Conservation (phyloP, 2,113 vertebrate species). For the Rousettus leschenaultii region DNA sequence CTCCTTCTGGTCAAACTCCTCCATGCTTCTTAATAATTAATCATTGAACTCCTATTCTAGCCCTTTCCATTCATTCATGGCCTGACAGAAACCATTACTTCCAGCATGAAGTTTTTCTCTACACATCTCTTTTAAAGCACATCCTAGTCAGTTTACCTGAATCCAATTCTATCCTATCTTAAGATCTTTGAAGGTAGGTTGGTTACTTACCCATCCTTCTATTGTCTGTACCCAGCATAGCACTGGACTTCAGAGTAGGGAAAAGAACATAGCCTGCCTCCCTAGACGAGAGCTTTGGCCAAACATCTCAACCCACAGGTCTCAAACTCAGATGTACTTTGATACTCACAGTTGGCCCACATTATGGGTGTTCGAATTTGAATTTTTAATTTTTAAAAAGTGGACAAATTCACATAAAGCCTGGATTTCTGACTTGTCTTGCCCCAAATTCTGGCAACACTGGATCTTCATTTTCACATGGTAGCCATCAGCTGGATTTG, state of each 20-base stretch:
- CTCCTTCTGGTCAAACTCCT: neutral
- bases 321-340: neutral
- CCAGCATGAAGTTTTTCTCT: neutral
- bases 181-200: neutral
- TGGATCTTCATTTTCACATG: neutral
- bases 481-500: neutral
- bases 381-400: neutral
- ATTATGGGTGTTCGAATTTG: neutral
- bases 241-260: neutral
- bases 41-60: neutral
- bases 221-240: neutral
- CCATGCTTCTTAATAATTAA: neutral
- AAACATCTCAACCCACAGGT: neutral
- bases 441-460: neutral
- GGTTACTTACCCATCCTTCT: neutral
- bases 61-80: neutral
- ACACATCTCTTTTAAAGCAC: neutral
- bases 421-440: neutral
- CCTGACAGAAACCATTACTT: neutral
- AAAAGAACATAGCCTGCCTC: neutral
- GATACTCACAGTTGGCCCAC: neutral
- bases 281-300: neutral
- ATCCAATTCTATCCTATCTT: neutral
- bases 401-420: neutral
- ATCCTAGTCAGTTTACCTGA: neutral